A percentile compares a stretch with the other conserved stretches of the same genome.
These are phyloP conservation scores for Mastacembelus armatus DNA, from an alignment of 2,797 vertebrate genomes.

Conservation along the genomic window DNA sequence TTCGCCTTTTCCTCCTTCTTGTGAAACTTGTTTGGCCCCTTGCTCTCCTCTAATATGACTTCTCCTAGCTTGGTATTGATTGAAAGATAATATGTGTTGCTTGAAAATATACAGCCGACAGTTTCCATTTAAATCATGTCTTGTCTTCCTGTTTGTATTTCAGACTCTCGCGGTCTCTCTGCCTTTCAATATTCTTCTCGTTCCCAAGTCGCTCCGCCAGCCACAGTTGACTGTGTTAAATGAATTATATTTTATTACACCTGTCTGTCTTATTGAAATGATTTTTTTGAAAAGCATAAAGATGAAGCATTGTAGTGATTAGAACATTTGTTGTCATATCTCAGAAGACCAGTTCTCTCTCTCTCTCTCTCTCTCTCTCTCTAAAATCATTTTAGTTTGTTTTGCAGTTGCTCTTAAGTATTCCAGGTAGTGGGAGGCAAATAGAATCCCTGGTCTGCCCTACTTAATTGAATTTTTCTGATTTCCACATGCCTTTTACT, in stretches of 20 bases:
- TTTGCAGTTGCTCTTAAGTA: conserved; percentile 5
- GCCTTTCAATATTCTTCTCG: background rate
- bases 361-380: background rate
- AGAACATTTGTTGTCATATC: conserved; percentile 4
- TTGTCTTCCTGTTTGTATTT: conserved; percentile 11
- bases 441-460: conserved; percentile 5
- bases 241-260: conserved; percentile 35
- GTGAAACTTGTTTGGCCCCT: conserved; percentile 4
- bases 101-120: background rate
- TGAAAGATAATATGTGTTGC: conserved; percentile 1
- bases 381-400: conserved; percentile 22
- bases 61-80: conserved; percentile 11
- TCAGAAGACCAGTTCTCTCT: no score
- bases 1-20: background rate
- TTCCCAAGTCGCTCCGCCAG: conserved; percentile 10
- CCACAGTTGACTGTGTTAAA: conserved; percentile 25
- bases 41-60: background rate
- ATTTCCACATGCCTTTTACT: conserved; percentile 18
- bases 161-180: background rate
- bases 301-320: conserved; percentile 4
- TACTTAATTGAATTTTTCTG: conserved; percentile 23
- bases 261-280: conserved; percentile 29
- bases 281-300: conserved; percentile 7
- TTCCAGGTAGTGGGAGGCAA: conserved; percentile 10
- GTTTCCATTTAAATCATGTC: conserved; percentile 9